Evolutionary conservation across 1,140 invertebrate species (phyloP), one percentile per base, ranked within the genome.

Genomic region (Temnothorax longispinosus): DNA sequence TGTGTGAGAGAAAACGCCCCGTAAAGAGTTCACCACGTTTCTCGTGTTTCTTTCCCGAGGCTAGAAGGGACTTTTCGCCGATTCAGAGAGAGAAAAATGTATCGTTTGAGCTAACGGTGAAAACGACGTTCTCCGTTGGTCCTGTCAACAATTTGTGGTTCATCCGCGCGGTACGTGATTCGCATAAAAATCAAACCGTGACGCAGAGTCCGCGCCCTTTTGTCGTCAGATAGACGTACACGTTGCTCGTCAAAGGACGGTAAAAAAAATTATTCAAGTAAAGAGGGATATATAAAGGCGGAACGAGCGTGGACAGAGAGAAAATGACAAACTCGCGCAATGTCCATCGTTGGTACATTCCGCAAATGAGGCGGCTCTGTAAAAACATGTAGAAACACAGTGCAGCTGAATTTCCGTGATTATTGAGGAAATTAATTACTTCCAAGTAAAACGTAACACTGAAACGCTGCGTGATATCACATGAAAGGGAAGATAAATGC

Each of bases 141-240:
- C n/a, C 32, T 44, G 69, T 74, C 69, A 84, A 74, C 44, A 75
- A 75, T 84, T 84, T 60, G 54, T 27, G 41, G 18, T 74, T 74
- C 41, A 60, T 2, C 27, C 52, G 41, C 18, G 38, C 18, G 18
- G 3, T 62, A 74, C 56, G 69, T 60, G 54, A 84, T 75, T 74
- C 80, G 54, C 80, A 84, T 84, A 60, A 84, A 84, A 84, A 75
- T 84, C 80, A 84, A 82, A 82, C 7, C 41, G 15, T 32, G 67
- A 72, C 18, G 52, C 54, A 3, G 18, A 60, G 56, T 38, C n/a
- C 44, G 10, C 32, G 7, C 7, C 18, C 18, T 52, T 82, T 72
- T 58, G 50, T 82, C 65, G 38, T 27, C 10, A 21, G 21, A 54
- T 41, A 27, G 13, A n/a, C 32, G n/a, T 82, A 54, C 13, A 54